Base-by-base conservation (phyloP, 2,113 vertebrate species). In the Litocranius walleri region DNA sequence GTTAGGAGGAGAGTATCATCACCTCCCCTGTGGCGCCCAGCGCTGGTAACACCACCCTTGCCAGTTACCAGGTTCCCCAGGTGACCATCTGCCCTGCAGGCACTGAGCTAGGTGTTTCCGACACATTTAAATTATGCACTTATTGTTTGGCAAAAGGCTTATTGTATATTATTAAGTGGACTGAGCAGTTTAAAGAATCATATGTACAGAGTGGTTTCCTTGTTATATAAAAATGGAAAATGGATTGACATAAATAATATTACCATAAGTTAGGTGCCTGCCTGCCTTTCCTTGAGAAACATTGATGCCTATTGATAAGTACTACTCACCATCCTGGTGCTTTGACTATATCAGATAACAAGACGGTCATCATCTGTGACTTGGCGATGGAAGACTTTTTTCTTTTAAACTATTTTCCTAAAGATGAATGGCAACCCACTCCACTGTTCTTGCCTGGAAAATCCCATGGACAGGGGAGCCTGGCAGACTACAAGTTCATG, bases 11-110 rank as follows among this genome's bases (percentile, higher is more conserved):
- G 3, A 17, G 12, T 2, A 0, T 15, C 4, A 2, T 9, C 17
- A 5, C 23, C 21, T 50, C 7, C 27, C 12, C 12, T 1, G 17
- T 25, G 40, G 19, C 11, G 16, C 30, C 62, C 4, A 9, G n/a
- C 0, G 1, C 40, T 1, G 4, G 7, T 11, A 14, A 33, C 74
- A 33, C 3, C 36, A 1, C n/a, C 87, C 56, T 88, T 1, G 10
- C 56, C 48, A 2, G 45, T 4, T 56, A 11, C 7, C 61, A 1
- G 2, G 4, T 9, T 15, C 2, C 23, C 15, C 33, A 15, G 30
- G 23, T 52, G 19, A 6, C 62, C 48, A 14, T 48, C 48, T 67
- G n/a, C 78, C 50, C 40, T 17, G 2, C 81, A 7, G 15, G n/a
- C 82, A 33, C 27, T 52, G 3, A 50, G 19, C 27, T 16, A 54